phyloP scores from a whole-genome alignment of 2,888 invertebrate genomes.

The Rotaria sp. region DNA sequence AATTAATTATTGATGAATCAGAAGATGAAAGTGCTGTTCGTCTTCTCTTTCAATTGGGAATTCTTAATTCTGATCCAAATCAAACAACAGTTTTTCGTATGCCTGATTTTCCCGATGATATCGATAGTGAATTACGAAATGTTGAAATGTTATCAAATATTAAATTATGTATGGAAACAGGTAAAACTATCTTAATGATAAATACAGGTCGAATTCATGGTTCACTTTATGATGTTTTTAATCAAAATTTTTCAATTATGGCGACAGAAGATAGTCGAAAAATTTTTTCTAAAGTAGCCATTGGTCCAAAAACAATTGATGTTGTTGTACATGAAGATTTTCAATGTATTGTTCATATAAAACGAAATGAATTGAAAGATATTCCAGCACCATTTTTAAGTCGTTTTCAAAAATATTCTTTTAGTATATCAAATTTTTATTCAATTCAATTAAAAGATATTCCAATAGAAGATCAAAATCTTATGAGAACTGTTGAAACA shows the following conservation, averaged over 20 bases:
- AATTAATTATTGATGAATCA: constrained; percentile 4
- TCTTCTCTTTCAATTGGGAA: neutral
- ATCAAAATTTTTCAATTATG: constrained; percentile 23
- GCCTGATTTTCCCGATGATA: neutral
- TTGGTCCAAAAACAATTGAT: constrained; percentile 19
- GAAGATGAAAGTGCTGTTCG: constrained; percentile 16
- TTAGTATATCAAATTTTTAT: neutral
- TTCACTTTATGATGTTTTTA: constrained; percentile 12
- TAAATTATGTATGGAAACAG: constrained; percentile 28
- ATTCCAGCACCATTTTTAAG: constrained; percentile 20
- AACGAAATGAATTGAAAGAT: constrained; percentile 16
- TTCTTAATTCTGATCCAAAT: neutral
- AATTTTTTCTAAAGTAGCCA: neutral
- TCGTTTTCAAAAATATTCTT: constrained; percentile 21
- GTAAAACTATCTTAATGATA: neutral
- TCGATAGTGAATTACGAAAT: constrained; percentile 1
- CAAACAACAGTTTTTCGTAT: constrained; percentile 11
- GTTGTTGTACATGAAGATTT: constrained; percentile 23
- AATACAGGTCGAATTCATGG: constrained; percentile 18
- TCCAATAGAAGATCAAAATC: neutral
- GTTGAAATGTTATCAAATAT: constrained; percentile 15
- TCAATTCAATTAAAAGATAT: neutral
- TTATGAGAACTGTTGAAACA: neutral
- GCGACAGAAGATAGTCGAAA: neutral
- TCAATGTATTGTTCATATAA: constrained; percentile 25